Evolutionary conservation across 2,113 vertebrate genomes (phyloP).

Genomic region (Cairina moschata): DNA sequence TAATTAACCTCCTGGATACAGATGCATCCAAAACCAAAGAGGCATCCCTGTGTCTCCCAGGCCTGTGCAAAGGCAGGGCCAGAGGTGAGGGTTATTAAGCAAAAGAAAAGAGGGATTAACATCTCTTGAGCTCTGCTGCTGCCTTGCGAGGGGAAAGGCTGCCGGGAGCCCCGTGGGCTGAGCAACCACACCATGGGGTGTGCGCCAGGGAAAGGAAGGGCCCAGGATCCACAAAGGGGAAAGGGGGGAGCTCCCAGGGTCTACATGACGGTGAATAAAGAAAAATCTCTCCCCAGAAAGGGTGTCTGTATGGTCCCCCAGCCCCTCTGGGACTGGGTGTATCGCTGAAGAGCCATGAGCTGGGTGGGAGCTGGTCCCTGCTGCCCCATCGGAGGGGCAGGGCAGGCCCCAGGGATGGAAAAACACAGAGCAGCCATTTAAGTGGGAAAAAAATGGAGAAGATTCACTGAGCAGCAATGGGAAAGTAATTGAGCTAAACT

Average conservation of each 20-base stretch:
- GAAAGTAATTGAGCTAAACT: conserved; percentile 82
- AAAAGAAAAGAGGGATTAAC: not conserved
- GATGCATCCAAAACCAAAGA: conserved; percentile 50
- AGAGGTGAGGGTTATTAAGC: not conserved
- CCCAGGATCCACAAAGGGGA: fast-evolving
- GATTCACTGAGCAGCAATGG: conserved; percentile 74
- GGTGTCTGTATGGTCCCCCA: fast-evolving
- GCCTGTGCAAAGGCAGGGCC: not conserved
- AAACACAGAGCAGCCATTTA: conserved; percentile 62
- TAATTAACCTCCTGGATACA: conserved; percentile 59
- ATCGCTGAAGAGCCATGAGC: not conserved
- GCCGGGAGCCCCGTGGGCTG: not conserved
- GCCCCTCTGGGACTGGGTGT: not conserved
- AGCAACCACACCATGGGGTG: not conserved
- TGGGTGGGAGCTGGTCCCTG: not conserved
- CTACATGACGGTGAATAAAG: not conserved
- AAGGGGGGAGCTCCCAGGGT: not conserved
- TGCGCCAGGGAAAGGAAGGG: not conserved
- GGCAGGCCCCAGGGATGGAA: not conserved
- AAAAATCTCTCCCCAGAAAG: not conserved
- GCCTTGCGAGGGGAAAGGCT: not conserved
- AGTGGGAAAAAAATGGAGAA: conserved; percentile 66
- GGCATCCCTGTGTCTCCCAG: not conserved
- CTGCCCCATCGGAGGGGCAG: not conserved
- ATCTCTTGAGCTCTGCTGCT: not conserved